Conservation (phyloP, 1,140 invertebrate species). For the Panulirus ornatus region DNA sequence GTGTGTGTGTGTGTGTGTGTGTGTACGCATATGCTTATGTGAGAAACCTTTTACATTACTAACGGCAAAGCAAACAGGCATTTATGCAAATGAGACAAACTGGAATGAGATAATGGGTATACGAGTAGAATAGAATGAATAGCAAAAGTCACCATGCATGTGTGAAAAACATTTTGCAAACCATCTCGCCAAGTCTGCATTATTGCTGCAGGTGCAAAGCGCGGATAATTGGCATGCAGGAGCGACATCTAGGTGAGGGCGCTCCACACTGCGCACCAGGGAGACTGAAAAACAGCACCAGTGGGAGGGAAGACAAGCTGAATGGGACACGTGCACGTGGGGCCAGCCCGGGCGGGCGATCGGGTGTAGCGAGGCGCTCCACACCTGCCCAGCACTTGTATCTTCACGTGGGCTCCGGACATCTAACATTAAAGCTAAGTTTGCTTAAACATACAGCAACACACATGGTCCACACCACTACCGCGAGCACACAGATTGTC, state of each 20-base stretch:
- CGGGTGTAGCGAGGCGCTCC: not conserved
- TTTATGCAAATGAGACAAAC: slow-evolving; percentile 14
- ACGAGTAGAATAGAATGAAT: slow-evolving; percentile 6
- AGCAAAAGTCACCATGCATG: not conserved
- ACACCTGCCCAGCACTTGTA: too few species aligned
- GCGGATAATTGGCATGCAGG: too few species aligned
- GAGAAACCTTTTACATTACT: not conserved
- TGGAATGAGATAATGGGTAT: not conserved
- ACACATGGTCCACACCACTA: too few species aligned
- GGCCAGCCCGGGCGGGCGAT: not conserved
- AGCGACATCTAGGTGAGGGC: too few species aligned
- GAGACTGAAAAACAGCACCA: not conserved
- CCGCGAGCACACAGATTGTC: too few species aligned
- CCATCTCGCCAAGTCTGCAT: too few species aligned
- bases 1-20: not conserved
- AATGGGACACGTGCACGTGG: not conserved
- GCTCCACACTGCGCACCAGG: not conserved
- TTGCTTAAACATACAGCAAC: too few species aligned
- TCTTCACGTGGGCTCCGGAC: too few species aligned
- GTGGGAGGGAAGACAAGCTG: slow-evolving; percentile 1
- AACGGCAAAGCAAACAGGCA: not conserved
- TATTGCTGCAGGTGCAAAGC: too few species aligned
- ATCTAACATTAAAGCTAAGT: too few species aligned
- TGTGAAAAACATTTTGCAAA: not conserved
- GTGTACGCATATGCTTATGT: not conserved